Conservation (phyloP, 2,797 vertebrate genomes). For the Sebastes steindachneri region DNA sequence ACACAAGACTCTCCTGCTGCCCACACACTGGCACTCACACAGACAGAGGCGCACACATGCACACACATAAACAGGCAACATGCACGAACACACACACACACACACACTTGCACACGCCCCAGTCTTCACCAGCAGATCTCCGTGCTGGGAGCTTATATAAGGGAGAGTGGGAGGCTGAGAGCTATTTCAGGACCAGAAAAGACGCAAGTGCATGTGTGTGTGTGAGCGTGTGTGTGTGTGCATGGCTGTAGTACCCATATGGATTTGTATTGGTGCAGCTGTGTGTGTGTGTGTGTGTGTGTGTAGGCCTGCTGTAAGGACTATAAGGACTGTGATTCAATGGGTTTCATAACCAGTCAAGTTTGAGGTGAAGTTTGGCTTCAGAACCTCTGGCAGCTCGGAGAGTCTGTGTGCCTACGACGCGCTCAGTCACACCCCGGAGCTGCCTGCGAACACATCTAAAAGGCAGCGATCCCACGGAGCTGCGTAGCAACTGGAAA, state of each 20-base stretch:
- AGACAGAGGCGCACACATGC: slow-evolving; percentile 43
- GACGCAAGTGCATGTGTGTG: slow-evolving; percentile 29
- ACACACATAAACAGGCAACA: slow-evolving; percentile 30
- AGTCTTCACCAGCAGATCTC: slow-evolving; percentile 83
- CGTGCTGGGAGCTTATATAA: slow-evolving; percentile 85
- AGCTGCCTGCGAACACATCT: slow-evolving; percentile 22
- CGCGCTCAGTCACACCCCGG: slow-evolving; percentile 26
- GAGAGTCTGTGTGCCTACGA: slow-evolving; percentile 43
- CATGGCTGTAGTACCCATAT: slow-evolving; percentile 52
- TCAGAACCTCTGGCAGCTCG: slow-evolving; percentile 47
- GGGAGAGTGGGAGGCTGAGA: slow-evolving; percentile 75
- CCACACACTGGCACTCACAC: slow-evolving; percentile 61
- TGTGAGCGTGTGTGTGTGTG: slow-evolving; percentile 28
- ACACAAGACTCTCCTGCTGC: slow-evolving; percentile 59
- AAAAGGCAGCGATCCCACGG: slow-evolving; percentile 19
- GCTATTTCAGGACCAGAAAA: slow-evolving; percentile 77
- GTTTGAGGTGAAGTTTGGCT: slow-evolving; percentile 73
- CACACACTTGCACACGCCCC: slow-evolving; percentile 33
- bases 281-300: slow-evolving; percentile 17
- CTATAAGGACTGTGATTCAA: slow-evolving; percentile 70
- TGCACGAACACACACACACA: slow-evolving; percentile 38
- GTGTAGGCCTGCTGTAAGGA: slow-evolving; percentile 61
- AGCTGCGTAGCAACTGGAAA: slow-evolving; percentile 26
- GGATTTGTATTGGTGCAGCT: slow-evolving; percentile 51
- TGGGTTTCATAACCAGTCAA: slow-evolving; percentile 73